Conservation (phyloP, 2,888 invertebrate species). For the Callosobruchus maculatus region DNA sequence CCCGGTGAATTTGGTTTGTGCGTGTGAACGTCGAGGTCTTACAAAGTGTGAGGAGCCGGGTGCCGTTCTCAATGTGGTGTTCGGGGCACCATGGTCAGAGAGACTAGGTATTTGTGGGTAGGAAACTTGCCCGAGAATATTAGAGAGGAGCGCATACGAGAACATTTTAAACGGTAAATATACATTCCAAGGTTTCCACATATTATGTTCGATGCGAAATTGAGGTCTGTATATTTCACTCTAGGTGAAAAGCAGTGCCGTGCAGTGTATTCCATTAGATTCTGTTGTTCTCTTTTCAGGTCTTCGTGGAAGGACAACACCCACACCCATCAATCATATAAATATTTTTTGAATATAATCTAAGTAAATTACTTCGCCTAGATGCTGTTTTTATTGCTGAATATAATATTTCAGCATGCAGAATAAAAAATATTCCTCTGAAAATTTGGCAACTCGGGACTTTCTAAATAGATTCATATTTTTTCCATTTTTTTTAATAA, state of each 20-base stretch:
- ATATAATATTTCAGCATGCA: no score
- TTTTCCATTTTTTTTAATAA: no score
- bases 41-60: not conserved
- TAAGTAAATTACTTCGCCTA: no score
- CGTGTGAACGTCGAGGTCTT: not conserved
- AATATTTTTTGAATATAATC: no score
- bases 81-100: slow-evolving; percentile 99
- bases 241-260: not conserved
- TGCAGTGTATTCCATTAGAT: not conserved
- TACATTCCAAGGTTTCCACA: slow-evolving; percentile 9
- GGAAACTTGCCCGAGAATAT: slow-evolving; percentile 99
- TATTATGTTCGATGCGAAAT: slow-evolving; percentile 14
- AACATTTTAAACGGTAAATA: slow-evolving; percentile 94
- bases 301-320: slow-evolving; percentile 5
- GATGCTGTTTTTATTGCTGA: no score
- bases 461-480: no score
- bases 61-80: slow-evolving; percentile 78
- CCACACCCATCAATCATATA: slow-evolving; percentile 5
- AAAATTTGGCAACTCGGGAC: no score
- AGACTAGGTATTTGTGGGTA: slow-evolving; percentile 99
- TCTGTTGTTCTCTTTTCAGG: not conserved
- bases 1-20: not conserved
- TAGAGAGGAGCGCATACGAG: slow-evolving; percentile 94
- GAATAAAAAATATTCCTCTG: no score
- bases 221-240: slow-evolving; percentile 7